Evolutionary conservation across 2,797 vertebrate species (phyloP), one percentile per base, ranked within the genome.

Genomic region (Semotilus atromaculatus): DNA sequence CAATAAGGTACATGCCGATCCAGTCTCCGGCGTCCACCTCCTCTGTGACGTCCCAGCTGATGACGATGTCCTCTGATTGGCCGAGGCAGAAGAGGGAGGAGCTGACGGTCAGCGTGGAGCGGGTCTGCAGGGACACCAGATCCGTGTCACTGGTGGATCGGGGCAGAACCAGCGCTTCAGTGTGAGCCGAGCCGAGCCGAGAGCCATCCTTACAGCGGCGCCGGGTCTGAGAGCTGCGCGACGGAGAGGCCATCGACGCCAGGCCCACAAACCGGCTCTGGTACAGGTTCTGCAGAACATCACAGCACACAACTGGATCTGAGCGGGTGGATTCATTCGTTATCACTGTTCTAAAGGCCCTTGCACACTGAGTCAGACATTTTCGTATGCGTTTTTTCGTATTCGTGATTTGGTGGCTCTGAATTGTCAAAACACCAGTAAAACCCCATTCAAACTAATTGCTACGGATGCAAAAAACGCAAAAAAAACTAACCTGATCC

Each of bases 21-120:
- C 98, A 99, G 91, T 99, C 98, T 9, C 98, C 97, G 3, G 98
- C 96, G 29, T 99, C 98, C 86, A 99, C 98, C 45, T 99, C 98
- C 86, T 99, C 98, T 87, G 97, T 99, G 93, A 99, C 98, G 94
- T 99, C 97, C 98, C 98, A 99, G 77, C 96, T 96, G 90, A 99
- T 96, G 77, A 98, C 93, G 34, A 99, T 94, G 90, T 98, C 97
- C 83, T 97, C 96, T 0, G 97, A 96, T 88, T 98, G 97, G 80
- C 97, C 97, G 0, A 99, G 96, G 87, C 95, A 95, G 88, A 98
- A 99, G 92, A 95, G 95, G 84, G 96, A 98, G 90, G 96, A 95
- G 95, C 95, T 99, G 93, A 97, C 96, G 88, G 96, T 96, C 55
- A 99, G 95, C 0, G 97, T 99, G 89, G 98, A 99, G 60, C 98